Percentiles rank a stretch among this genome's conserved stretches.
These are phyloP conservation scores for Butorides virescens DNA, from an alignment of 2,113 vertebrate genomes.

Conservation along the genomic window DNA sequence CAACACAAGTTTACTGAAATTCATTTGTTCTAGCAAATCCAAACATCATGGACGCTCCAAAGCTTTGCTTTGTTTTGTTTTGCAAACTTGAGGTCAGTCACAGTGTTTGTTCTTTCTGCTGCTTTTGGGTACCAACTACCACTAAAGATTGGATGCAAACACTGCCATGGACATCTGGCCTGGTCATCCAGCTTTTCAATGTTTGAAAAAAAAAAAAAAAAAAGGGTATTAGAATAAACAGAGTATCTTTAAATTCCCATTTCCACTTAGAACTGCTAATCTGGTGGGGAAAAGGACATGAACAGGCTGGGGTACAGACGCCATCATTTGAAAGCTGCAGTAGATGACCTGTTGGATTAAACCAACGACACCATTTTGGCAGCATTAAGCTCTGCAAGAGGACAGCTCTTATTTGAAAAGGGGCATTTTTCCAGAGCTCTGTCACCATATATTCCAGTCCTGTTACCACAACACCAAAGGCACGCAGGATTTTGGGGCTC, in stretches of 20 bases:
- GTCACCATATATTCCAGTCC: fast-evolving
- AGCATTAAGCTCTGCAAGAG: neutral
- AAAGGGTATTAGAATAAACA: fast-evolving
- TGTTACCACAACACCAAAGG: neutral
- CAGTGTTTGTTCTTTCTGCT: neutral
- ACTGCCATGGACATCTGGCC: neutral
- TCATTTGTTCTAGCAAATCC: neutral
- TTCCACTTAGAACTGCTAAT: neutral
- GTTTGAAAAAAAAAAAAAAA: neutral
- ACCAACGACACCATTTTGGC: fast-evolving
- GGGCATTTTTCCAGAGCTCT: neutral
- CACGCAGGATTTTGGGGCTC: neutral
- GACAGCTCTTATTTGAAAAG: neutral
- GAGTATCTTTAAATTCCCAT: neutral
- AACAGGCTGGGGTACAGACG: neutral
- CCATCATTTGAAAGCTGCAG: neutral
- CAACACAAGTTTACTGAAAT: neutral
- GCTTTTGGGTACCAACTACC: neutral
- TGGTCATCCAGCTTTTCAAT: neutral
- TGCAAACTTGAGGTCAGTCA: neutral
- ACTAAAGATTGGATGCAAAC: fast-evolving
- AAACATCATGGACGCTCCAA: neutral
- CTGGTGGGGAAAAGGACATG: neutral
- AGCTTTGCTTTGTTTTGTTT: neutral
- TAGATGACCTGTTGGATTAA: neutral